phyloP scores from a whole-genome alignment of 2,113 vertebrate genomes.

The Pluvialis apricaria region DNA sequence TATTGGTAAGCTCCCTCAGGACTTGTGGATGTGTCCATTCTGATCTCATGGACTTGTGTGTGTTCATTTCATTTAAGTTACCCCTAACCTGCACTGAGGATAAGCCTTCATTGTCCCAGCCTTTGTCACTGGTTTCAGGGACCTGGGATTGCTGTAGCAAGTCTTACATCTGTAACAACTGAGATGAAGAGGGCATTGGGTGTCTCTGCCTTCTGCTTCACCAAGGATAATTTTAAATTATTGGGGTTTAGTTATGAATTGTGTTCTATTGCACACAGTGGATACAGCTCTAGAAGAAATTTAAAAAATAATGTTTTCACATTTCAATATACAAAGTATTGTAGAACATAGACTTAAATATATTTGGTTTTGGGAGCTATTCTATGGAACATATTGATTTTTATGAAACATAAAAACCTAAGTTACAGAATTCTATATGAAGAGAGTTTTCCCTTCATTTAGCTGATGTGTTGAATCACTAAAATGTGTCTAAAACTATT shows the following conservation, averaged over 20 bases:
- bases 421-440: not conserved
- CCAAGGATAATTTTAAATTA: not conserved
- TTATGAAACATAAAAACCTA: not conserved
- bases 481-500: not conserved
- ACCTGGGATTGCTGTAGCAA: not conserved
- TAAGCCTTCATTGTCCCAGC: not conserved
- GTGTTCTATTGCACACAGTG: not conserved
- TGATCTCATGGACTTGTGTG: not conserved
- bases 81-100: not conserved
- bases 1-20: not conserved
- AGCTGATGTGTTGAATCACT: not conserved
- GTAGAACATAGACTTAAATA: not conserved
- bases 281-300: not conserved
- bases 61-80: accelerated
- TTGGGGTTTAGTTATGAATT: not conserved
- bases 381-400: not conserved
- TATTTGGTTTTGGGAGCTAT: not conserved
- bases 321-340: not conserved
- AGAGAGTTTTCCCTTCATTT: not conserved
- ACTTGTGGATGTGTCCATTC: not conserved
- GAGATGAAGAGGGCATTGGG: not conserved
- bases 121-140: not conserved
- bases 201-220: not conserved
- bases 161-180: not conserved
- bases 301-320: not conserved